phyloP scores from a whole-genome alignment of 2,888 invertebrate species.

The Alloplasta piceator region DNA sequence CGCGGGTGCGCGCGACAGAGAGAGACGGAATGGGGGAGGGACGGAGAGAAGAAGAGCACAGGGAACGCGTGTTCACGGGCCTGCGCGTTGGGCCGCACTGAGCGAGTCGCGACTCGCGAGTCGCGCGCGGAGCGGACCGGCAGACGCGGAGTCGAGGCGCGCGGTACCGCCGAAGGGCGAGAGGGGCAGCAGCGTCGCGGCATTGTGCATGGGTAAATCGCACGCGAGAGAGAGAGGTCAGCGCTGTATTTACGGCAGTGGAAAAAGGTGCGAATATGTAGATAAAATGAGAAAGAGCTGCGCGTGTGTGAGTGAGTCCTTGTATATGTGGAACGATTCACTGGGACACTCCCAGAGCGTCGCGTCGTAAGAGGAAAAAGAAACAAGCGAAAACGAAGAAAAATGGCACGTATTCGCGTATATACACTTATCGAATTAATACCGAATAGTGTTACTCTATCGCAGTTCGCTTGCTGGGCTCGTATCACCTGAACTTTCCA shows the following conservation, averaged over 20 bases:
- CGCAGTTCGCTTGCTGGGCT: too few relatives aligned
- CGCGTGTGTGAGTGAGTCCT: not conserved
- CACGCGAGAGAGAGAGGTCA: not conserved
- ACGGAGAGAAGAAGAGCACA: slow-evolving; percentile 40
- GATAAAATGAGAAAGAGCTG: not conserved
- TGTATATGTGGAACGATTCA: too few relatives aligned
- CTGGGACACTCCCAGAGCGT: too few relatives aligned
- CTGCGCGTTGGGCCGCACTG: slow-evolving; percentile 83
- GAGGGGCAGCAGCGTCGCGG: slow-evolving; percentile 18
- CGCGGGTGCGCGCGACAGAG: slow-evolving; percentile 26
- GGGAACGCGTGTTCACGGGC: slow-evolving; percentile 78
- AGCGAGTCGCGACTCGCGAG: slow-evolving; percentile 67
- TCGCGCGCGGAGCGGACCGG: not conserved
- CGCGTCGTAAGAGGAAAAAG: too few relatives aligned
- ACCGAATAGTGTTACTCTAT: too few relatives aligned
- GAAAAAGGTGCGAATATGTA: not conserved
- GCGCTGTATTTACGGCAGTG: slow-evolving; percentile 3
- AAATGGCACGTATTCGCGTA: too few relatives aligned
- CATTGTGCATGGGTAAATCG: slow-evolving; percentile 19
- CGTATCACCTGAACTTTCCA: too few relatives aligned
- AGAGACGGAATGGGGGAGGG: slow-evolving; percentile 32
- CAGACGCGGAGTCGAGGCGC: slow-evolving; percentile 62
- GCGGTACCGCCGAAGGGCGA: slow-evolving; percentile 62
- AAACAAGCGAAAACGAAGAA: too few relatives aligned
- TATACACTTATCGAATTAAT: too few relatives aligned